Evolutionary conservation across 2,113 vertebrate genomes (phyloP), one percentile per base, ranked within the genome.

Genomic region (Apteryx owenii): DNA sequence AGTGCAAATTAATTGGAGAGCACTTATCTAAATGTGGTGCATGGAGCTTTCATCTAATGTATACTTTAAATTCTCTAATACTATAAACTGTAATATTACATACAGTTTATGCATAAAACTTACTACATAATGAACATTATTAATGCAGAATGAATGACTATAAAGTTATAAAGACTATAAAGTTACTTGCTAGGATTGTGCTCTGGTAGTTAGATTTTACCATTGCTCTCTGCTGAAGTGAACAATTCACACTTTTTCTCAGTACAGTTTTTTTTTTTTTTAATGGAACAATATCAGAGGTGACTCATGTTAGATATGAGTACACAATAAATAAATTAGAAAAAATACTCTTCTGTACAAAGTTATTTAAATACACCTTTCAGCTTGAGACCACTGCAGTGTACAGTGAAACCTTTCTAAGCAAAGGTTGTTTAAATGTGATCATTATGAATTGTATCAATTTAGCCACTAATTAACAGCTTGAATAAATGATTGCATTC

Each of bases 381-480:
- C n/a, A 60, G 44, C 64, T 95, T 85, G 44, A 78, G 79, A 69
- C 20, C 58, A 61, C 69, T 87, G 58, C 70, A 76, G 61, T 25
- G 50, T 77, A 22, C 44, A 58, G 36, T 38, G 70, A 87, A 95
- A 73, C 77, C 51, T 70, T 95, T 66, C 33, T 44, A 88, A 48
- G 44, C 44, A 85, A 91, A 81, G 73, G 53, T 72, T 65, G 53
- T 56, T 85, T 17, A 81, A 77, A 53, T 80, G 70, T 64, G 88
- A 53, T 95, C 79, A 53, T 72, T 94, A 54, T 53, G 38, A 95
- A 87, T 93, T 69, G 29, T 17, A 62, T 89, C 73, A 82, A 50
- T 80, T 88, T 82, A 82, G 53, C 38, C 61, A 65, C 33, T 73
- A 70, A 81, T 91, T 93, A 95, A 72, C 58, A 70, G 72, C 88